Evolutionary conservation across 2,797 vertebrate genomes (phyloP).

Genomic region (Mareca strepera): DNA sequence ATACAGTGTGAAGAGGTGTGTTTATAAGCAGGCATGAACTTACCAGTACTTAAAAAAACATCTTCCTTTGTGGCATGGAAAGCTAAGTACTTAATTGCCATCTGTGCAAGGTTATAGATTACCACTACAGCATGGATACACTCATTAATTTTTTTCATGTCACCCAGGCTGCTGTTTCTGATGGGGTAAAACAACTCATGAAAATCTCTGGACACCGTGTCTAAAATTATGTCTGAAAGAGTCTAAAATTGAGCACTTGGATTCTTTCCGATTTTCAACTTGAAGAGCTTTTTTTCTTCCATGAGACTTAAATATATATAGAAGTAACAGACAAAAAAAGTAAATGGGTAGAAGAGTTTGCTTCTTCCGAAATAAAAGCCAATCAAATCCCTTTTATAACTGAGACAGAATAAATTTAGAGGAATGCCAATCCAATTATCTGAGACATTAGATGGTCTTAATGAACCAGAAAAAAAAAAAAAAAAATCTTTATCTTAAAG

Average conservation of each 20-base stretch:
- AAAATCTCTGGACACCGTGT: not conserved
- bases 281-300: not conserved
- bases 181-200: not conserved
- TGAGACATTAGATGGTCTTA: not conserved
- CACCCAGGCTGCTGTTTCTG: not conserved
- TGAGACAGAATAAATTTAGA: not conserved
- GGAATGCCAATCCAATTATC: not conserved
- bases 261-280: not conserved
- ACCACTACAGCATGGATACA: not conserved
- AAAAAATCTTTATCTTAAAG: not conserved
- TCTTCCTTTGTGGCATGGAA: not conserved
- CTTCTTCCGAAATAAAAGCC: not conserved
- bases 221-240: not conserved
- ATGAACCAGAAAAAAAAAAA: not conserved
- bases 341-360: not conserved
- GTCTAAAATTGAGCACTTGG: not conserved
- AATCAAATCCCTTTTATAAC: not conserved
- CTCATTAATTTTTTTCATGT: not conserved
- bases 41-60: not conserved
- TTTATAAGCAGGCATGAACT: not conserved
- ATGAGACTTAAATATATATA: not conserved
- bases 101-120: not conserved
- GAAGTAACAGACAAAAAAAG: not conserved
- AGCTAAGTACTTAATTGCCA: not conserved
- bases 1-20: accelerated